Percentiles rank a stretch among this genome's conserved stretches.
Evolutionary conservation across 2,888 invertebrate genomes (phyloP).

Genomic region (Macrosiphum euphorbiae): DNA sequence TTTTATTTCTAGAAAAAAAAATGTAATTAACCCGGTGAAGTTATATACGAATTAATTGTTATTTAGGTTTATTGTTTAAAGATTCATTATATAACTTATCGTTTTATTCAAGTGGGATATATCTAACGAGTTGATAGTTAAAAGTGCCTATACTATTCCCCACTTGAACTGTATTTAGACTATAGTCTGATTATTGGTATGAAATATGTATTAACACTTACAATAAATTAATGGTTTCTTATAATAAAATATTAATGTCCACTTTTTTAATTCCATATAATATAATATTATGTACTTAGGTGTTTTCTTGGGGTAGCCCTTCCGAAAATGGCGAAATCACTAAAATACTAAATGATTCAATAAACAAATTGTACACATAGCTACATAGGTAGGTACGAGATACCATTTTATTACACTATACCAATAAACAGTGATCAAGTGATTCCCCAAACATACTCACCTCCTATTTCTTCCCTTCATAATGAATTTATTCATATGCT

Average conservation of each 20-base stretch:
- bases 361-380: neutral
- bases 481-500: neutral
- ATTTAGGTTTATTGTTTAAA: neutral
- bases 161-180: neutral
- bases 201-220: neutral
- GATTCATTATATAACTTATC: neutral
- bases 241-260: neutral
- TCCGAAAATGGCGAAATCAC: neutral
- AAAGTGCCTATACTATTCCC: neutral
- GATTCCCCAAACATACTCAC: neutral
- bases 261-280: neutral
- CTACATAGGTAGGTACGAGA: no score
- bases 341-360: neutral
- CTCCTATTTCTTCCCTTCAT: neutral
- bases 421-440: neutral
- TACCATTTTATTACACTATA: neutral
- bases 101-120: neutral
- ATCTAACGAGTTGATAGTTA: neutral
- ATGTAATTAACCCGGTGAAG: neutral
- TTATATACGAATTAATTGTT: neutral
- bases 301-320: neutral
- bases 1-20: neutral
- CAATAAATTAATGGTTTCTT: neutral
- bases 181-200: neutral
- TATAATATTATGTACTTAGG: neutral